Evolutionary conservation across 2,113 vertebrate genomes (phyloP).

Genomic region (Chamaea fasciata): DNA sequence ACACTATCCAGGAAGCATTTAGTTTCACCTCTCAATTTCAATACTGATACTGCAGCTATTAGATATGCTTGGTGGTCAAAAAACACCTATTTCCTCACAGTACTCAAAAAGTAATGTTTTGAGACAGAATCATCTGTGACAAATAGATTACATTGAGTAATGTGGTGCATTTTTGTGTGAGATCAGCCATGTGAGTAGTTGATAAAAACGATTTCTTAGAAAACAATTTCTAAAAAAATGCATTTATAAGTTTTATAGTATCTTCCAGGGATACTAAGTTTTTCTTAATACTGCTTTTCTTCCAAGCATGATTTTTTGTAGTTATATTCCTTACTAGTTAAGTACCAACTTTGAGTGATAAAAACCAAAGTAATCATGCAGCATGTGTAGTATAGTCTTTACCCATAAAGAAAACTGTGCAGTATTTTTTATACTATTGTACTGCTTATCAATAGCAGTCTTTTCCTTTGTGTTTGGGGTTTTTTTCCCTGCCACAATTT

Average conservation of each 20-base stretch:
- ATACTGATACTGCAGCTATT: neutral
- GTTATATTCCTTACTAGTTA: neutral
- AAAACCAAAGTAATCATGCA: neutral
- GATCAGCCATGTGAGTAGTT: neutral
- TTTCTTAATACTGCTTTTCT: neutral
- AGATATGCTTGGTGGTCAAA: neutral
- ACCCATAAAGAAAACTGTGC: neutral
- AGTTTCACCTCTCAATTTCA: neutral
- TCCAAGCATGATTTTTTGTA: neutral
- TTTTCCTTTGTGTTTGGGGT: neutral
- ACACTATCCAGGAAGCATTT: neutral
- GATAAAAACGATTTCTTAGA: neutral
- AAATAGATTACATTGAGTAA: neutral
- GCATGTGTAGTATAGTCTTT: neutral
- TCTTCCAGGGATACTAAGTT: neutral
- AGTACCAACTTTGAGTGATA: neutral
- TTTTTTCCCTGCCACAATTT: neutral
- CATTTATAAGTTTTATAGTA: neutral
- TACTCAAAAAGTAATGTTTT: neutral
- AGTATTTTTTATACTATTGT: neutral
- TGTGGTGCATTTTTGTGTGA: neutral
- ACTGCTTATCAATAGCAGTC: neutral
- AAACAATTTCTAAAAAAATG: neutral
- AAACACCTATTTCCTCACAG: neutral
- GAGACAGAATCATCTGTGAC: neutral